Evolutionary conservation across 1,140 invertebrate genomes (phyloP).

Genomic region (Aphis gossypii): DNA sequence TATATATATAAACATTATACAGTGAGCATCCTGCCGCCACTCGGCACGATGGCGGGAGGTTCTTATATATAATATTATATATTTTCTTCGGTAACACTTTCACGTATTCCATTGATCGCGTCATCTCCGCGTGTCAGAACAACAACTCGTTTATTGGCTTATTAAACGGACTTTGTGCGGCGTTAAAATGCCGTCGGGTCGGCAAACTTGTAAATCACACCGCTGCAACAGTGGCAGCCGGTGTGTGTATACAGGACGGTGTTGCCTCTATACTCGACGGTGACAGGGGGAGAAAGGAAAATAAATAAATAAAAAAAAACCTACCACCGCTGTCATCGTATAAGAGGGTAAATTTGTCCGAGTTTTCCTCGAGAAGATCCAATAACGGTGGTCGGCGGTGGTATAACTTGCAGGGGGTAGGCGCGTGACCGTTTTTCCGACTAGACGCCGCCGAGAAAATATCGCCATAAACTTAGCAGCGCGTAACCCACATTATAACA

Average conservation of each 20-base stretch:
- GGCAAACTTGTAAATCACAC: constrained; percentile 57
- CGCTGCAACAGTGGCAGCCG: constrained; percentile 19
- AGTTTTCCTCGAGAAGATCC: constrained; percentile 41
- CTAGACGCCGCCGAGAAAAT: constrained; percentile 49
- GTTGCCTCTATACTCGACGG: too few species aligned
- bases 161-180: constrained; percentile 54
- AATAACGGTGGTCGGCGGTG: background rate
- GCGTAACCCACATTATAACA: background rate
- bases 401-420: background rate
- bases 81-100: constrained; percentile 54
- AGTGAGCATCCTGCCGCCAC: background rate
- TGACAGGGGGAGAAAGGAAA: background rate
- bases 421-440: constrained; percentile 56
- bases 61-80: background rate
- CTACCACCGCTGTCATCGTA: constrained; percentile 9
- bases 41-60: background rate
- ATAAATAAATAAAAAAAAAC: constrained; percentile 6
- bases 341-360: constrained; percentile 56
- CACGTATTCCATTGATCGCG: constrained; percentile 56
- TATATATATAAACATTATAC: too few species aligned
- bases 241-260: background rate
- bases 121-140: constrained; percentile 49
- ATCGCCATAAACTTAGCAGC: constrained; percentile 42
- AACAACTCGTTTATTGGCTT: constrained; percentile 58
- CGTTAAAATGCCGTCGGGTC: constrained; percentile 53